Conservation (phyloP, 2,797 vertebrate species). For the Amazonetta brasiliensis region DNA sequence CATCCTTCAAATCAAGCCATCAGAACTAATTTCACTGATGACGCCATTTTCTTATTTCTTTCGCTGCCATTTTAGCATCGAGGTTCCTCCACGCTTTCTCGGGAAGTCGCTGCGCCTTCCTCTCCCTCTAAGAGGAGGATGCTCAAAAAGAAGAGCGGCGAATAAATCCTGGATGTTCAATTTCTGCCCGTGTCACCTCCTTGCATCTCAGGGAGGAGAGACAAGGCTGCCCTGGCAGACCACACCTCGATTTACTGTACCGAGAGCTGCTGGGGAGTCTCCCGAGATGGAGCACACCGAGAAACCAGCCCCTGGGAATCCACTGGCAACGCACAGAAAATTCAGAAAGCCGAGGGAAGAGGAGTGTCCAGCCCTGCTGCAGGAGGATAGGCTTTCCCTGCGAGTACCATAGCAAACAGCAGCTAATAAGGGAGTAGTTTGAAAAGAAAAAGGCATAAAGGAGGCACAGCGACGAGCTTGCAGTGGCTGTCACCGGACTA, state of each 20-base stretch:
- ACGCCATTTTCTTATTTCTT: slow-evolving; percentile 78
- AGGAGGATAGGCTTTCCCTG: not conserved
- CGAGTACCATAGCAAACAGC: not conserved
- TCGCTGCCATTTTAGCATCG: slow-evolving; percentile 77
- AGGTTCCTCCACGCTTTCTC: not conserved
- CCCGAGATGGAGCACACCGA: not conserved
- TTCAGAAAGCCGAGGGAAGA: not conserved
- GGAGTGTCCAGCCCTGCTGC: not conserved
- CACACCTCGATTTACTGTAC: slow-evolving; percentile 33
- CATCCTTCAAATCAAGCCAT: not conserved
- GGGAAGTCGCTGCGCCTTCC: not conserved
- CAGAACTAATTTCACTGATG: slow-evolving; percentile 32
- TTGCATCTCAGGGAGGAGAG: not conserved
- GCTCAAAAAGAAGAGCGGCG: not conserved
- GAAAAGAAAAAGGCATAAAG: not conserved
- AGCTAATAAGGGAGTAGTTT: not conserved
- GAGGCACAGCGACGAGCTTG: not conserved
- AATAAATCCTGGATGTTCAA: not conserved
- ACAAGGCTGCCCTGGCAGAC: not conserved
- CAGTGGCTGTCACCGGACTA: not conserved
- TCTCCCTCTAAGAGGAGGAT: not conserved
- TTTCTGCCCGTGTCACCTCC: fast-evolving
- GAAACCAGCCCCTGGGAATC: slow-evolving; percentile 10
- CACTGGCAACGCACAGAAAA: not conserved
- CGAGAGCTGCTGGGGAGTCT: not conserved